These are phyloP conservation scores for Gymnocypris eckloni DNA, from an alignment of 2,797 vertebrate species.

Conservation along the genomic window DNA sequence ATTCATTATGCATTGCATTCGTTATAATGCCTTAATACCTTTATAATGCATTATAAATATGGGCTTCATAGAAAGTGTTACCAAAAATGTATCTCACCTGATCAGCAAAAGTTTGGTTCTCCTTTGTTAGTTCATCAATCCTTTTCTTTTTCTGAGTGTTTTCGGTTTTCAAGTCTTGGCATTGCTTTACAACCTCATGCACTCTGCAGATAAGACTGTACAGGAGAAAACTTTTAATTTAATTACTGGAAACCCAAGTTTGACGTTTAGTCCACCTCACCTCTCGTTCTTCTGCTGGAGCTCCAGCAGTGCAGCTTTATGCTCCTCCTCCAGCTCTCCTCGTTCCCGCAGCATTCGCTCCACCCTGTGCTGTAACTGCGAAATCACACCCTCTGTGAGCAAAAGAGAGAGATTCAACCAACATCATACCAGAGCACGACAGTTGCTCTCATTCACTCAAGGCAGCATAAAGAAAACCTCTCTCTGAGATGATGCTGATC, in stretches of 20 bases:
- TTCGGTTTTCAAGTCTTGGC: constrained; percentile 86
- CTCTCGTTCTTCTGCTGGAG: constrained; percentile 56
- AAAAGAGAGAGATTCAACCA: background rate
- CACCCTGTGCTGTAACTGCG: constrained; percentile 51
- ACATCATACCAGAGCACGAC: background rate
- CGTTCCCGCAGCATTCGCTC: constrained; percentile 51
- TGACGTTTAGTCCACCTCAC: background rate
- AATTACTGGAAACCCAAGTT: background rate
- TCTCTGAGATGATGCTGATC: constrained; percentile 78
- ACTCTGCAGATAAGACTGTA: constrained; percentile 84
- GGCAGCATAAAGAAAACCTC: constrained; percentile 74
- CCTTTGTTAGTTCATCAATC: constrained; percentile 85
- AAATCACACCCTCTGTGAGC: constrained; percentile 51
- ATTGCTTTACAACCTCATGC: constrained; percentile 84
- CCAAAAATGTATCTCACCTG: constrained; percentile 75
- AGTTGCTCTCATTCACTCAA: background rate
- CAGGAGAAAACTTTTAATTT: too few species aligned
- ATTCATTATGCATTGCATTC: too few species aligned
- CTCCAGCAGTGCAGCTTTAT: constrained; percentile 30
- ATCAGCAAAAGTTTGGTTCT: constrained; percentile 88
- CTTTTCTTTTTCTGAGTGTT: constrained; percentile 88
- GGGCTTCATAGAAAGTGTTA: too few species aligned
- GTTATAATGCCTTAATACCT: too few species aligned
- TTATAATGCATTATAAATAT: too few species aligned
- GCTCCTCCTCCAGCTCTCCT: constrained; percentile 48